These are phyloP conservation scores for Sprattus sprattus DNA, from an alignment of 2,113 vertebrate species.

Conservation along the genomic window DNA sequence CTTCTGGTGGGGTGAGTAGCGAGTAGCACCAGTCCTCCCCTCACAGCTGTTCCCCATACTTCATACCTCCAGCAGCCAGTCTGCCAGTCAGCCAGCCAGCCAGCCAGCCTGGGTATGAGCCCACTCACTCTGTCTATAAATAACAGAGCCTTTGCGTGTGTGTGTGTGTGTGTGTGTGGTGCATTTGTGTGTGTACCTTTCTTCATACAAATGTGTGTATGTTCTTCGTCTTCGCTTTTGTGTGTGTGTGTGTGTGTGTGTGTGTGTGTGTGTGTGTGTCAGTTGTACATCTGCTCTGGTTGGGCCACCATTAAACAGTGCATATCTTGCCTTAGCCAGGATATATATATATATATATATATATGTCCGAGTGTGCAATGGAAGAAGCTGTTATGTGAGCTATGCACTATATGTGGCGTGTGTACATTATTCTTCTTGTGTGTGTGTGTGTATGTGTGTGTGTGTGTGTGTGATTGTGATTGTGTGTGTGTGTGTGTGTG, in stretches of 20 bases:
- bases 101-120: constrained; percentile 48
- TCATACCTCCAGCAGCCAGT: constrained; percentile 25
- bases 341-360: too few relatives aligned
- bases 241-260: background rate
- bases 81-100: background rate
- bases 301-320: too few relatives aligned
- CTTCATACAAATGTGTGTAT: background rate
- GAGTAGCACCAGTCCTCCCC: constrained; percentile 34
- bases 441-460: background rate
- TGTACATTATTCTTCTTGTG: background rate
- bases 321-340: too few relatives aligned
- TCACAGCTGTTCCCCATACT: constrained; percentile 40
- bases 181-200: background rate
- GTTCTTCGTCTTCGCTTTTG: background rate
- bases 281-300: too few relatives aligned
- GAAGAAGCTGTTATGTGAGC: too few relatives aligned
- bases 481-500: constrained; percentile 2
- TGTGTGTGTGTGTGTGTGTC: background rate
- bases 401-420: too few relatives aligned
- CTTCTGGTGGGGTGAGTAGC: background rate
- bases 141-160: constrained; percentile 43
- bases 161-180: background rate
- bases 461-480: background rate
- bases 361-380: background rate
- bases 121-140: constrained; percentile 60